Evolutionary conservation across 2,113 vertebrate species (phyloP), one percentile per base, ranked within the genome.

Genomic region (Hymenochirus boettgeri): DNA sequence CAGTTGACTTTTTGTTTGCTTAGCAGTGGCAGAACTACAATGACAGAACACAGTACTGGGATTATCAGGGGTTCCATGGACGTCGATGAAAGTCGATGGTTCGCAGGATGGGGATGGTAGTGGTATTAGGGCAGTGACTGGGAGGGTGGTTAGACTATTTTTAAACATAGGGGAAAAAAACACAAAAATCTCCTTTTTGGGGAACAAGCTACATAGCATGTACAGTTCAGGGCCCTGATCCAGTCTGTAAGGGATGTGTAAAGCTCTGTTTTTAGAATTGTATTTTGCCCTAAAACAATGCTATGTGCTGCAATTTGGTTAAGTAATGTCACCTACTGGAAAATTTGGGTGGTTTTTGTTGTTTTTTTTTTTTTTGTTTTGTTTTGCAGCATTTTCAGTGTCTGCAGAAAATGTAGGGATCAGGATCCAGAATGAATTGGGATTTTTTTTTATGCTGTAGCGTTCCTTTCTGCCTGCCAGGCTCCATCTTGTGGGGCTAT

Each of bases 11-110:
- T n/a, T 4, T 27, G 3, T 19, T 26, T 2, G 25, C 19, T 63
- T n/a, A 52, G 33, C 61, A 63, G 90, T 90, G 91, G 90, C 87
- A 82, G 70, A 61, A 58, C 56, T 79, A 81, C 57, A 84, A 84
- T 73, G 84, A 85, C 73, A 83, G 80, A 78, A 74, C 75, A 76
- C 87, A 87, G 74, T 82, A 86, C 77, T 74, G 82, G 80, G 82
- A 77, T 73, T 86, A 85, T 76, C 85, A 83, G 59, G 78, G 79
- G 35, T 85, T 83, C 62, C 78, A 85, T 46, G 82, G 79, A 61
- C 85, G 86, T 77, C 87, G 81, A 72, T 91, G 81, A 90, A 79
- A 71, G 65, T 45, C 66, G 67, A 74, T 70, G n/a, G n/a, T 73
- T 67, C 37, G 27, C 46, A 57, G 61, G 24, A 42, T 42, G 57